A percentile compares a stretch with the other conserved stretches of the same genome.
phyloP scores from a whole-genome alignment of 2,113 vertebrate species.

The Dasyprocta punctata region DNA sequence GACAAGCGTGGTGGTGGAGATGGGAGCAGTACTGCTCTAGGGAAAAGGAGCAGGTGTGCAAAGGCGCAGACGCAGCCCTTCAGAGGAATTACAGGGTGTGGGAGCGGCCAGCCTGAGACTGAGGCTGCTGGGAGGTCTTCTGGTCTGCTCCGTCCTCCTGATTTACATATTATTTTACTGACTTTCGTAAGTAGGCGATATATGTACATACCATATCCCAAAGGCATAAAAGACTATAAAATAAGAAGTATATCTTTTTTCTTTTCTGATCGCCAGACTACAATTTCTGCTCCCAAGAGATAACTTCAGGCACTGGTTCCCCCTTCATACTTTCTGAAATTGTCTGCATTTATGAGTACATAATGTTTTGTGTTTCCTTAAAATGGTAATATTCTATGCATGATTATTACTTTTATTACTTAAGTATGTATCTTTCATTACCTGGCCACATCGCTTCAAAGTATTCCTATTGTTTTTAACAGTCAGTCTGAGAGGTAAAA shows the following conservation, averaged over 20 bases:
- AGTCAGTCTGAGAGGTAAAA: neutral
- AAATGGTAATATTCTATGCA: neutral
- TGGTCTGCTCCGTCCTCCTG: neutral
- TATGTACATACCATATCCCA: neutral
- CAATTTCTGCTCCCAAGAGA: neutral
- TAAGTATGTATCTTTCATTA: neutral
- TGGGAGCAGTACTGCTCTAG: accelerated
- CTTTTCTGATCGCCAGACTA: neutral
- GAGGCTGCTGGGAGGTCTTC: neutral
- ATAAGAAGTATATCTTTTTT: neutral
- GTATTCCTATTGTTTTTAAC: neutral
- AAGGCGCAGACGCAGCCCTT: neutral
- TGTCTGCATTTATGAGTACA: neutral
- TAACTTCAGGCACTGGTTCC: neutral
- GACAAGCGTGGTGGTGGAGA: accelerated
- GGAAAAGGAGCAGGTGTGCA: neutral
- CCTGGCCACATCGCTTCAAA: neutral
- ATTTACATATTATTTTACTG: neutral
- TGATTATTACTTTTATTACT: conserved; percentile 12
- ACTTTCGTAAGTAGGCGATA: neutral
- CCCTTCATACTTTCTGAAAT: neutral
- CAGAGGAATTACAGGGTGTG: neutral
- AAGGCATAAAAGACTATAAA: neutral
- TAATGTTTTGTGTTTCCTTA: neutral
- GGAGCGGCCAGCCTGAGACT: neutral